Evolutionary conservation across 2,113 vertebrate species (phyloP).

Genomic region (Ahaetulla prasina): DNA sequence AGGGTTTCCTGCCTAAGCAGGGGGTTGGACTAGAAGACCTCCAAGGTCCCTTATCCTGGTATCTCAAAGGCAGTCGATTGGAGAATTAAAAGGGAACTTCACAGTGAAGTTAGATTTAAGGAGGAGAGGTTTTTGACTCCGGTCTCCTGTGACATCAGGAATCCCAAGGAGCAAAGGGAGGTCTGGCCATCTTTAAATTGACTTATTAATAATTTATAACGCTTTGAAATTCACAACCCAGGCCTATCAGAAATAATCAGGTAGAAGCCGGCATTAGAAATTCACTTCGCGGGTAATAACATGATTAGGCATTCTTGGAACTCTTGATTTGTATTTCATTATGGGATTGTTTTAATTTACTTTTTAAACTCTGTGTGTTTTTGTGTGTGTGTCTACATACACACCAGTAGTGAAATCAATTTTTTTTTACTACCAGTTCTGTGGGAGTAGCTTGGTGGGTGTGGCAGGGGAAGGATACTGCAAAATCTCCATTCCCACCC

Average conservation of each 20-base stretch:
- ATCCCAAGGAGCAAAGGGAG: slow-evolving; percentile 66
- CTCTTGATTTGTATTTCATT: slow-evolving; percentile 78
- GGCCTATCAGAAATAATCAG: slow-evolving; percentile 80
- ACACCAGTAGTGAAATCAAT: too few species aligned
- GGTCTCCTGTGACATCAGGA: slow-evolving; percentile 59
- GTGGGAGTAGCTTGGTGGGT: too few species aligned
- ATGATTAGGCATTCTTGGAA: slow-evolving; percentile 77
- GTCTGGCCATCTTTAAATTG: slow-evolving; percentile 73
- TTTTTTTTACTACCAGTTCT: too few species aligned
- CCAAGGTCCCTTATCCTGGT: too few species aligned
- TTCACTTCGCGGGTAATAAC: slow-evolving; percentile 78
- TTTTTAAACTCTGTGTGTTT: slow-evolving; percentile 68
- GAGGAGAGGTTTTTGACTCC: slow-evolving; percentile 50
- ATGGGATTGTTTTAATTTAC: slow-evolving; percentile 81
- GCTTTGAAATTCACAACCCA: slow-evolving; percentile 76
- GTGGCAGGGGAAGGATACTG: too few species aligned
- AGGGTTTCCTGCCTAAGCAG: too few species aligned
- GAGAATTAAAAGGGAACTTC: slow-evolving; percentile 39
- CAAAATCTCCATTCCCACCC: too few species aligned
- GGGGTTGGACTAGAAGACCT: too few species aligned
- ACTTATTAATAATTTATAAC: slow-evolving; percentile 77
- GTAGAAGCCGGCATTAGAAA: slow-evolving; percentile 74
- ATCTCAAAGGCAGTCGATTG: background rate
- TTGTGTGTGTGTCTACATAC: too few species aligned
- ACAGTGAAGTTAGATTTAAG: slow-evolving; percentile 37